Evolutionary conservation across 1,140 invertebrate species (phyloP).

Genomic region (Drosophila lini): DNA sequence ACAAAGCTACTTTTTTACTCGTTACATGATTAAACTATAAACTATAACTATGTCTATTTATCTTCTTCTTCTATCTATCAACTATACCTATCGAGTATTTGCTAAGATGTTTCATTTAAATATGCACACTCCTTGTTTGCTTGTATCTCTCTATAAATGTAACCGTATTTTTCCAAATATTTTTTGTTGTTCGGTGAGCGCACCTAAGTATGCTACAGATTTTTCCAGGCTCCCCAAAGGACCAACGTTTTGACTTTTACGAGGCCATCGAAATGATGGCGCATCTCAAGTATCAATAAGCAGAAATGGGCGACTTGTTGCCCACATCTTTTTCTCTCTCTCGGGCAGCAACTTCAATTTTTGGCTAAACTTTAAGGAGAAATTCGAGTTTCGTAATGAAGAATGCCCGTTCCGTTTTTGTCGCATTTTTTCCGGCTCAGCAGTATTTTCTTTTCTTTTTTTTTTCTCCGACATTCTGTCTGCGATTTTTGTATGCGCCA

Average conservation of each 20-base stretch:
- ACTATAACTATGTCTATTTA: conserved; percentile 32
- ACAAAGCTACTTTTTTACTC: conserved; percentile 43
- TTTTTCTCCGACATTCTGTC: conserved; percentile 30
- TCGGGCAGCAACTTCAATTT: conserved; percentile 47
- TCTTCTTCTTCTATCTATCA: conserved; percentile 26
- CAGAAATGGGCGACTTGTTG: conserved; percentile 72
- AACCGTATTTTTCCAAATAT: conserved; percentile 23
- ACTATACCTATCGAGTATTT: conserved; percentile 40
- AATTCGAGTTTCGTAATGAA: conserved; percentile 31
- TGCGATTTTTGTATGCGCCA: conserved; percentile 55
- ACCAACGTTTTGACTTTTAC: conserved; percentile 59
- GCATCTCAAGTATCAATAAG: conserved; percentile 62
- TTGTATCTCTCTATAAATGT: conserved; percentile 39
- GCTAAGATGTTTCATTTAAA: conserved; percentile 34
- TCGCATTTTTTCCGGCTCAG: conserved; percentile 24
- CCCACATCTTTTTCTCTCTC: conserved; percentile 13
- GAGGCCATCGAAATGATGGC: conserved; percentile 39
- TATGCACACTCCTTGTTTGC: conserved; percentile 43
- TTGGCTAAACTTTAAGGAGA: conserved; percentile 67
- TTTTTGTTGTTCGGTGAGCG: conserved; percentile 46
- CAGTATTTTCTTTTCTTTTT: conserved; percentile 7
- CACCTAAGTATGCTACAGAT: conserved; percentile 74
- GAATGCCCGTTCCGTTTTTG: conserved; percentile 28
- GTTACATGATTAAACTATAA: conserved; percentile 21
- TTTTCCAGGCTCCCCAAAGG: conserved; percentile 36